phyloP scores from a whole-genome alignment of 1,140 invertebrate genomes.

The Rhysida immarginata region DNA sequence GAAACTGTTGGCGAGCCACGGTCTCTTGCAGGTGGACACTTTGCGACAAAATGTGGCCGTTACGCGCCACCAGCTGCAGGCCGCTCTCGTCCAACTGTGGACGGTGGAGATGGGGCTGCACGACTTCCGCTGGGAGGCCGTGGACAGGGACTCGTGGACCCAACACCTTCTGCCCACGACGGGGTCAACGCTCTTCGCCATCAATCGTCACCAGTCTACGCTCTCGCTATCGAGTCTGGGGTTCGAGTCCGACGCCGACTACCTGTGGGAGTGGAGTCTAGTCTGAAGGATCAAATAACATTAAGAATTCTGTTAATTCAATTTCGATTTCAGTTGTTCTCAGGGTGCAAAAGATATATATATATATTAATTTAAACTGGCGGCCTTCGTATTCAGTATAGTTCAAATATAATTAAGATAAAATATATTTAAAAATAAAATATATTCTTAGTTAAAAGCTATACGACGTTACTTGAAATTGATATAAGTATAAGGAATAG shows the following conservation, averaged over 20 bases:
- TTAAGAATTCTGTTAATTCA: too few relatives aligned
- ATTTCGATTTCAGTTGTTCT: too few relatives aligned
- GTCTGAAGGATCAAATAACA: too few relatives aligned
- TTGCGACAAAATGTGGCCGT: neutral
- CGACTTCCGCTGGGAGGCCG: neutral
- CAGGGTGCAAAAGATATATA: too few relatives aligned
- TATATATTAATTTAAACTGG: too few relatives aligned
- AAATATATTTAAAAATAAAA: too few relatives aligned
- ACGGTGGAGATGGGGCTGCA: neutral
- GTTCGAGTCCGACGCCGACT: neutral
- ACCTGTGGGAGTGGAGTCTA: neutral
- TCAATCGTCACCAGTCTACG: neutral
- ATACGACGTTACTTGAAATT: too few relatives aligned
- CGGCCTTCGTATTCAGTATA: too few relatives aligned
- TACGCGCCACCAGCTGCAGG: neutral
- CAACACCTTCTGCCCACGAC: neutral
- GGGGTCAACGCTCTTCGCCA: neutral
- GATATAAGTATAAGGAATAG: too few relatives aligned
- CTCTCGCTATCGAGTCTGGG: too few relatives aligned
- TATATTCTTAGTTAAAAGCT: too few relatives aligned
- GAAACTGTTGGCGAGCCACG: neutral
- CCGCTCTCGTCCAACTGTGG: neutral
- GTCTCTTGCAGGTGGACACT: neutral
- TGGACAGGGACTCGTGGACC: neutral
- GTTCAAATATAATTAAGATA: too few relatives aligned